A percentile compares a stretch with the other conserved stretches of the same genome.
Conservation (phyloP, 1,140 invertebrate genomes). For the Monomorium pharaonis region DNA sequence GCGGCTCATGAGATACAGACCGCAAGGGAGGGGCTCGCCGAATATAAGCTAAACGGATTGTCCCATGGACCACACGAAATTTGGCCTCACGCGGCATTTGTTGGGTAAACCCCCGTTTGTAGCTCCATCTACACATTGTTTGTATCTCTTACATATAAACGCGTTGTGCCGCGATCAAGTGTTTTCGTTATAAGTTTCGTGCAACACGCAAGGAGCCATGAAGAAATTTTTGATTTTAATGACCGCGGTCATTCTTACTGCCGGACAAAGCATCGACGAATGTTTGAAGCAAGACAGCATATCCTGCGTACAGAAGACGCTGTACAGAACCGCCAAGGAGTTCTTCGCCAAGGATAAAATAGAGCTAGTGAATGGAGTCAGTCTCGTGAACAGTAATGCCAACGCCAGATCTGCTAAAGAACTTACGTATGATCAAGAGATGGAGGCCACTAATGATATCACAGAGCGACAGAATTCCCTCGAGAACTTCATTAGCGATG, state of each 20-base stretch:
- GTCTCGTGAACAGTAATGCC: constrained; percentile 84
- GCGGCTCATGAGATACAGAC: constrained; percentile 62
- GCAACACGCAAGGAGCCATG: constrained; percentile 65
- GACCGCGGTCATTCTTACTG: constrained; percentile 68
- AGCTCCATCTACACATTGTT: background rate
- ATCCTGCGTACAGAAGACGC: constrained; percentile 87
- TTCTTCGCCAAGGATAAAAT: constrained; percentile 87
- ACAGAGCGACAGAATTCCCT: constrained; percentile 86
- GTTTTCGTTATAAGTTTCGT: background rate
- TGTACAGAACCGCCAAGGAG: constrained; percentile 87
- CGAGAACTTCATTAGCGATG: constrained; percentile 87
- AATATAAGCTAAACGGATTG: constrained; percentile 85
- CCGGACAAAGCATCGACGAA: constrained; percentile 82
- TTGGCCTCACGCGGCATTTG: constrained; percentile 78
- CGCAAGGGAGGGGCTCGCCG: constrained; percentile 78
- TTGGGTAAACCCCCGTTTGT: constrained; percentile 54
- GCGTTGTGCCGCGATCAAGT: constrained; percentile 33
- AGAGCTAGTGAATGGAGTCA: constrained; percentile 86
- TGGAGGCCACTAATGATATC: constrained; percentile 84
- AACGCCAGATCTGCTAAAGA: constrained; percentile 82
- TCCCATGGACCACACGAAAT: constrained; percentile 84
- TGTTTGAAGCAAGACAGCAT: constrained; percentile 89
- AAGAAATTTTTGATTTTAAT: constrained; percentile 70
- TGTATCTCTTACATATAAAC: background rate
- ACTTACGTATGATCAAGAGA: constrained; percentile 83